These are phyloP conservation scores for Heteromyza rotundicornis DNA, from an alignment of 2,888 invertebrate species.

Conservation along the genomic window DNA sequence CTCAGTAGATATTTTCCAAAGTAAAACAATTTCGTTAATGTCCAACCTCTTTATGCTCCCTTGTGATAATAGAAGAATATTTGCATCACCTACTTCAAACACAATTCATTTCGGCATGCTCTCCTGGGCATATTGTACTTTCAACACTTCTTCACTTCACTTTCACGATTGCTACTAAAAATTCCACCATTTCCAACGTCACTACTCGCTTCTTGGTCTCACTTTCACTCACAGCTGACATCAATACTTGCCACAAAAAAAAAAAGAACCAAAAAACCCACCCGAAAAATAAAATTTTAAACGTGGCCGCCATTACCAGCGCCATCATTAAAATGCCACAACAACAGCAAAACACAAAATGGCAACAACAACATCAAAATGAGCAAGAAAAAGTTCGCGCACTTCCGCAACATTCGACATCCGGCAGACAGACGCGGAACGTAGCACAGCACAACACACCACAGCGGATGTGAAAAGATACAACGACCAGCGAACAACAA, in stretches of 20 bases:
- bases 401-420: conserved; percentile 22
- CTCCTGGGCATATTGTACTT: too few species aligned
- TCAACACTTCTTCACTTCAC: too few species aligned
- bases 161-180: too few species aligned
- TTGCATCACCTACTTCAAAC: too few species aligned
- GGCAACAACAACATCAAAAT: background rate
- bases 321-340: background rate
- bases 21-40: too few species aligned
- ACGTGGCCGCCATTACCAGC: background rate
- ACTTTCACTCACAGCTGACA: background rate
- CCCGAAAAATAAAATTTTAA: conserved; percentile 2
- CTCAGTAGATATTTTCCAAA: too few species aligned
- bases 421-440: conserved; percentile 27
- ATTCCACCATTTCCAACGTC: too few species aligned
- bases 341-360: conserved; percentile 1
- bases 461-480: conserved; percentile 1
- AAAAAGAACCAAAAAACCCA: background rate
- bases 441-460: background rate
- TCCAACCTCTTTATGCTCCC: too few species aligned
- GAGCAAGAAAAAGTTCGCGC: conserved; percentile 19
- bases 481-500: background rate
- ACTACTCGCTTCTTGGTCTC: too few species aligned
- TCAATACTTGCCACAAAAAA: background rate
- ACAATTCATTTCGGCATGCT: too few species aligned
- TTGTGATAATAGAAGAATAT: too few species aligned